Conservation (phyloP, 1,140 invertebrate species). For the Drosophila aff. region DNA sequence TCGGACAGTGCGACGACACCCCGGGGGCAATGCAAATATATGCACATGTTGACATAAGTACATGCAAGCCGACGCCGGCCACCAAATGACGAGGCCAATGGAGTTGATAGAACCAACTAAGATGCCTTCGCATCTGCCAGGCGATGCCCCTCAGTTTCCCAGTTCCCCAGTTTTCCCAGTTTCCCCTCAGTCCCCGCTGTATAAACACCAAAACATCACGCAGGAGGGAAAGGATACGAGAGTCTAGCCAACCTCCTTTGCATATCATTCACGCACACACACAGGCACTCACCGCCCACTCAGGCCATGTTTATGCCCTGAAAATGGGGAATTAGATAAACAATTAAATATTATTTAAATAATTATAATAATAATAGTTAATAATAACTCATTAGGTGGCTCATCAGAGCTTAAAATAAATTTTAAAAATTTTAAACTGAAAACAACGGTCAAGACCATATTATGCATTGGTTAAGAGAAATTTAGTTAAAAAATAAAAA, state of each 20-base stretch:
- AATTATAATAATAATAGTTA: too few species aligned
- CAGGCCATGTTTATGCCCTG: background rate
- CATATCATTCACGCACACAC: conserved; percentile 2
- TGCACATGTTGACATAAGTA: conserved; percentile 65
- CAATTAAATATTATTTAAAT: background rate
- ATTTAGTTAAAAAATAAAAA: too few species aligned
- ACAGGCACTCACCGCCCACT: background rate
- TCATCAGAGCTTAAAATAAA: background rate
- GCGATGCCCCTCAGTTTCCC: background rate
- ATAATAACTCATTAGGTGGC: background rate
- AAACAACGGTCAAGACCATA: background rate
- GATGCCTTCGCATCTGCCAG: conserved; percentile 23
- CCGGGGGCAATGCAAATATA: conserved; percentile 68
- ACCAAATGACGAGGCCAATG: conserved; percentile 61
- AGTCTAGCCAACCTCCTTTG: background rate
- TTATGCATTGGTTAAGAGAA: background rate
- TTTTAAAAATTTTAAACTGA: background rate
- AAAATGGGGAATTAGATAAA: too few species aligned
- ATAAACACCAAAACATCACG: conserved; percentile 36
- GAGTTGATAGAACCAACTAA: conserved; percentile 61
- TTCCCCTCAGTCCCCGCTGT: conserved; percentile 3
- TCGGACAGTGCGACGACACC: conserved; percentile 54
- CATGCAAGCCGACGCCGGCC: conserved; percentile 45
- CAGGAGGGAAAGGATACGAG: background rate
- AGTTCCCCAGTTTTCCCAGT: background rate